Percentiles rank a stretch among this genome's conserved stretches.
Evolutionary conservation across 2,888 invertebrate genomes (phyloP).

Genomic region (Drosophila putrida): DNA sequence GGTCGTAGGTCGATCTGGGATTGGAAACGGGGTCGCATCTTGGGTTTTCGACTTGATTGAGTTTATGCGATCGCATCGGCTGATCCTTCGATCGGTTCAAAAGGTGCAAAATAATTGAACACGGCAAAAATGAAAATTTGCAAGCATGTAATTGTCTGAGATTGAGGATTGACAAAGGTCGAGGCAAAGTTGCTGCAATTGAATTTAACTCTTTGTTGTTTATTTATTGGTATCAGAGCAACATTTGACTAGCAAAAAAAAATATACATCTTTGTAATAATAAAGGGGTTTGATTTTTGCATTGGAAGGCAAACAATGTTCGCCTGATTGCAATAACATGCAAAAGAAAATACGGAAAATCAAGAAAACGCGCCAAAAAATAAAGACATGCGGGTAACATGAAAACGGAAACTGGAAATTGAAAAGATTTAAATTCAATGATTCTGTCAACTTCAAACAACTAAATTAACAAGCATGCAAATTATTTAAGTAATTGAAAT

Average conservation of each 20-base stretch:
- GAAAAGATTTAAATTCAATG: constrained; percentile 1
- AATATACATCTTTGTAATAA: constrained; percentile 21
- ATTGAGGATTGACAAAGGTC: constrained; percentile 57
- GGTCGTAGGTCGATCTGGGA: constrained; percentile 46
- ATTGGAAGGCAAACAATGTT: constrained; percentile 65
- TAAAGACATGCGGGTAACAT: constrained; percentile 9
- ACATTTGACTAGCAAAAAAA: constrained; percentile 26
- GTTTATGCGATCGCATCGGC: constrained; percentile 64
- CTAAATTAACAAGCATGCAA: constrained; percentile 48
- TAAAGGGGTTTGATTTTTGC: constrained; percentile 68
- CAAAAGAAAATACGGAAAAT: constrained; percentile 55
- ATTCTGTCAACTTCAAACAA: constrained; percentile 11
- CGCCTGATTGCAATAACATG: constrained; percentile 76
- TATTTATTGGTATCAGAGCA: constrained; percentile 73
- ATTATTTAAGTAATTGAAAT: constrained; percentile 15
- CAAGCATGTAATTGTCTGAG: constrained; percentile 84
- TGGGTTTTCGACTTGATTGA: constrained; percentile 76
- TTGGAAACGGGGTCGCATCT: constrained; percentile 58
- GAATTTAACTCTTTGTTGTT: constrained; percentile 81
- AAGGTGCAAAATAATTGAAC: constrained; percentile 81
- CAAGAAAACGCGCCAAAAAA: constrained; percentile 66
- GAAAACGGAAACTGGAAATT: constrained; percentile 9
- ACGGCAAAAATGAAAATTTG: constrained; percentile 76
- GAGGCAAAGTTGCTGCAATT: constrained; percentile 61
- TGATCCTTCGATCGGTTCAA: constrained; percentile 68